A percentile compares a stretch with the other conserved stretches of the same genome.
phyloP scores from a whole-genome alignment of 2,888 invertebrate species.

The Yponomeuta sedellus region DNA sequence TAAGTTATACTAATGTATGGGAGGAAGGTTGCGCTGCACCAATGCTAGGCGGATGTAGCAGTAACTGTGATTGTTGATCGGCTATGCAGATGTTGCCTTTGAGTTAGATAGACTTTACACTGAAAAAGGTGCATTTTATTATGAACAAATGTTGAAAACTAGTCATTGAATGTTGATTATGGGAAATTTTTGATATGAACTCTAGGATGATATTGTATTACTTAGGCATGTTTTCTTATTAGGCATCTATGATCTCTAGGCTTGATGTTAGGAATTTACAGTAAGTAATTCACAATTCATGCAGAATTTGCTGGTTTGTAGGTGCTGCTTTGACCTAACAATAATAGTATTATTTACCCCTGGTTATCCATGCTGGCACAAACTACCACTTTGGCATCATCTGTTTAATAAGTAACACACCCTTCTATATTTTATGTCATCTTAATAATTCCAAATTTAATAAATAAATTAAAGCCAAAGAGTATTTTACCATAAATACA shows the following conservation, averaged over 20 bases:
- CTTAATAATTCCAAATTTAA: not conserved
- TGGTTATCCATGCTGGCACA: not conserved
- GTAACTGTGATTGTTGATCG: conserved; percentile 10
- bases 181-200: conserved; percentile 11
- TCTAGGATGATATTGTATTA: not conserved
- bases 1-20: too few relatives aligned
- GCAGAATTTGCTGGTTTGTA: conserved; percentile 8
- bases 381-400: not conserved
- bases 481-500: not conserved
- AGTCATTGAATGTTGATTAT: conserved; percentile 38
- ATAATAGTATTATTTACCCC: not conserved
- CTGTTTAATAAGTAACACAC: not conserved
- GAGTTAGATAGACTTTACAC: conserved; percentile 27
- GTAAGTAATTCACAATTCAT: not conserved
- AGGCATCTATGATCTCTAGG: not conserved
- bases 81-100: conserved; percentile 12
- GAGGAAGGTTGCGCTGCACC: not conserved
- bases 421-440: not conserved
- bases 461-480: not conserved
- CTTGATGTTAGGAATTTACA: conserved; percentile 7
- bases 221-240: not conserved
- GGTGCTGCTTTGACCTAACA: not conserved
- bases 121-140: conserved; percentile 34
- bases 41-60: not conserved
- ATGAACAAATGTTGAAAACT: conserved; percentile 41